These are phyloP conservation scores for Thryonomys swinderianus DNA, from an alignment of 2,113 vertebrate genomes.

Conservation along the genomic window DNA sequence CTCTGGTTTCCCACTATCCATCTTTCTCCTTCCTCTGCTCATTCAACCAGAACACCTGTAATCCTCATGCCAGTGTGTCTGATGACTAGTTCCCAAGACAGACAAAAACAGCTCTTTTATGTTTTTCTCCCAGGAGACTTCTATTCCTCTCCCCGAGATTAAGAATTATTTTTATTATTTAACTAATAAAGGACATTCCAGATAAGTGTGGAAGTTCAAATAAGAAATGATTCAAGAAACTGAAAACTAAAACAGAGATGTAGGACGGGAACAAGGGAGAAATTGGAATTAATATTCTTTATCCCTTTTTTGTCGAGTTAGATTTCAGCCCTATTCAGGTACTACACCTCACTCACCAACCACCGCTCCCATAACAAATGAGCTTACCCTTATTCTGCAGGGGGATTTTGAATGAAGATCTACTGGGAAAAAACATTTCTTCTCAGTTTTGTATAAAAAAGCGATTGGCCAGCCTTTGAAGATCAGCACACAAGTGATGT, in stretches of 20 bases:
- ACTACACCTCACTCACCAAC: not conserved
- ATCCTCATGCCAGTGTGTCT: not conserved
- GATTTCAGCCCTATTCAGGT: not conserved
- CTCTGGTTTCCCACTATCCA: not conserved
- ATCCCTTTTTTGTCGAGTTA: not conserved
- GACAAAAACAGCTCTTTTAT: not conserved
- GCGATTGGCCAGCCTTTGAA: not conserved
- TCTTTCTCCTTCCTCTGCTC: not conserved
- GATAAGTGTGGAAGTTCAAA: constrained; percentile 5
- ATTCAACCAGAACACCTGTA: not conserved
- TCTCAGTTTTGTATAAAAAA: not conserved
- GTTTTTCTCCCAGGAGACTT: not conserved
- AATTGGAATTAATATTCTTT: not conserved
- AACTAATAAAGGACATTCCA: constrained; percentile 14
- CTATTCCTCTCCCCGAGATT: not conserved
- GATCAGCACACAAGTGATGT: not conserved
- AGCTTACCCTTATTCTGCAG: not conserved
- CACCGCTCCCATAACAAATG: not conserved
- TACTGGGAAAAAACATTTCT: not conserved
- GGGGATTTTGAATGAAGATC: not conserved
- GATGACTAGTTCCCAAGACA: not conserved
- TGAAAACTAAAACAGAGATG: constrained; percentile 11
- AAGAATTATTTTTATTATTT: too few species aligned
- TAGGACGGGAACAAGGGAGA: not conserved
- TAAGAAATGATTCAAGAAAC: not conserved